A percentile compares a stretch with the other conserved stretches of the same genome.
phyloP scores from a whole-genome alignment of 2,113 vertebrate species.

The Empidonax traillii region DNA sequence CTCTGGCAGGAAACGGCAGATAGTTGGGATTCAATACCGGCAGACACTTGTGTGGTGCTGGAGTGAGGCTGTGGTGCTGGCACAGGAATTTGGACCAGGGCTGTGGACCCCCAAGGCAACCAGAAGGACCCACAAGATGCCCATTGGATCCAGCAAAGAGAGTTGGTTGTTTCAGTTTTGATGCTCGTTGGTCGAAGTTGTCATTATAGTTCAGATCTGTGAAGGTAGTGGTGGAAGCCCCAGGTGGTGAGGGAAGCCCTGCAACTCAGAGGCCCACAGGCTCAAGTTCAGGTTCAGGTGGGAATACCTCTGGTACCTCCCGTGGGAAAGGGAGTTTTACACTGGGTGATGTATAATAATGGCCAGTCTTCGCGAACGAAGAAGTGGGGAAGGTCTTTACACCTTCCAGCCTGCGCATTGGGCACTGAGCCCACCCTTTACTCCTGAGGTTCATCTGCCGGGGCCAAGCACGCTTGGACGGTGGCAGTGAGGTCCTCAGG shows the following conservation, averaged over 20 bases:
- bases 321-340: not conserved
- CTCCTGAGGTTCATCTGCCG: no score
- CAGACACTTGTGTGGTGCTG: not conserved
- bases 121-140: not conserved
- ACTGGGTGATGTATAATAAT: not conserved
- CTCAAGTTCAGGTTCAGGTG: not conserved
- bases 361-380: no score
- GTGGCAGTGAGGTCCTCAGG: no score
- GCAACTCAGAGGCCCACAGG: not conserved
- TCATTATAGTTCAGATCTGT: not conserved
- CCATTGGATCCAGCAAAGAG: not conserved
- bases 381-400: no score
- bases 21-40: not conserved
- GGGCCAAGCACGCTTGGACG: no score
- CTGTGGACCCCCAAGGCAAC: not conserved
- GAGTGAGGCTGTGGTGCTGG: not conserved
- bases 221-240: not conserved
- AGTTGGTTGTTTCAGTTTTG: not conserved
- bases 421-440: no score
- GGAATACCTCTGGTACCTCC: not conserved
- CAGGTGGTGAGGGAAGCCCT: not conserved
- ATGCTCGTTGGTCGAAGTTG: not conserved
- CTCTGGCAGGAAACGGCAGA: not conserved
- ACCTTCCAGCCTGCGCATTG: no score
- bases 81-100: not conserved